Percentiles rank a stretch among this genome's conserved stretches.
Evolutionary conservation across 2,888 invertebrate species (phyloP).

Genomic region (Hypselothyrea guttata): DNA sequence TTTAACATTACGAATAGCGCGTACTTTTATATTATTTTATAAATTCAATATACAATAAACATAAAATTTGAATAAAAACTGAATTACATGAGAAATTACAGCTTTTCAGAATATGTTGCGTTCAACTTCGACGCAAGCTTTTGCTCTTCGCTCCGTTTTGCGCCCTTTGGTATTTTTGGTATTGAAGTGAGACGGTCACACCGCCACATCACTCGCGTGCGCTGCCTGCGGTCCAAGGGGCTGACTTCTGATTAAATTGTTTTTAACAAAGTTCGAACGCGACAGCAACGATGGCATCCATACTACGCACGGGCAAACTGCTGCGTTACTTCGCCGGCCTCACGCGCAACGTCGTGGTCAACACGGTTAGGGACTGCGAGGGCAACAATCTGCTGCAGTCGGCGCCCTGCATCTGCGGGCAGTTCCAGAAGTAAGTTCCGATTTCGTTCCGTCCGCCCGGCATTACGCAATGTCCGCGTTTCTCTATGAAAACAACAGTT

Average conservation of each 20-base stretch:
- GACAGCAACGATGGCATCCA: conserved; percentile 78
- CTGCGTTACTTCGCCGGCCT: conserved; percentile 89
- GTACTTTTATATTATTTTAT: too few species aligned
- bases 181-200: conserved; percentile 28
- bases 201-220: conserved; percentile 37
- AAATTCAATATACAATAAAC: too few species aligned
- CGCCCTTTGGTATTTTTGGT: not conserved
- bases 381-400: conserved; percentile 83
- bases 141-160: not conserved
- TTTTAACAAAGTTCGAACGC: conserved; percentile 37
- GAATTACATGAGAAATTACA: not conserved
- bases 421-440: conserved; percentile 82
- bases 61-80: not conserved
- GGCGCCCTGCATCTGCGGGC: conserved; percentile 83
- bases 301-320: conserved; percentile 87
- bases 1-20: too few species aligned
- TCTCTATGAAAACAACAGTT: conserved; percentile 10
- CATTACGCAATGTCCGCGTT: conserved; percentile 66
- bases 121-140: not conserved
- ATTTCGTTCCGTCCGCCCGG: conserved; percentile 43
- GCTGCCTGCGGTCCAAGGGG: conserved; percentile 25
- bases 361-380: conserved; percentile 86
- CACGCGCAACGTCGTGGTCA: conserved; percentile 87
- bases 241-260: conserved; percentile 26
- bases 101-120: conserved; percentile 2